These are phyloP conservation scores for Hexactinellida sp. DNA, from an alignment of 37 sponge, comb jelly and placozoan species.

Conservation along the genomic window DNA sequence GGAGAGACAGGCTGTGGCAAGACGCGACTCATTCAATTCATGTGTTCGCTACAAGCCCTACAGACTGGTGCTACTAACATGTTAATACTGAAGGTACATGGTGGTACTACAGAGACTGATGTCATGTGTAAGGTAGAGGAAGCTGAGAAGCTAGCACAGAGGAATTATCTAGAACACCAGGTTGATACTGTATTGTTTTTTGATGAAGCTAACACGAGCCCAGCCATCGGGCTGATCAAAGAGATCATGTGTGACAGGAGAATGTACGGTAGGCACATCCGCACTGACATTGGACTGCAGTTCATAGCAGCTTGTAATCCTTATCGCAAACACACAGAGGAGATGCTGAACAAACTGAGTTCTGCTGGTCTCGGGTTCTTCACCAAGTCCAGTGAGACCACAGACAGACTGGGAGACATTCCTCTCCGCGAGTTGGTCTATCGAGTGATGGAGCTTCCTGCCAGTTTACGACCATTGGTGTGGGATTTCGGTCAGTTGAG, in stretches of 20 bases:
- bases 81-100: constrained; percentile 65
- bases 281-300: constrained; percentile 37
- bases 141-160: constrained; percentile 40
- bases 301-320: constrained; percentile 98
- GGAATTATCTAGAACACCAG: constrained; percentile 17
- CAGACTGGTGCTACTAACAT: constrained; percentile 33
- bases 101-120: constrained; percentile 53
- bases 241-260: constrained; percentile 96
- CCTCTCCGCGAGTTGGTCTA: constrained; percentile 85
- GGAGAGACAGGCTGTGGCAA: constrained; percentile 99
- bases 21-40: constrained; percentile 77
- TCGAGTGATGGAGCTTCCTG: constrained; percentile 79
- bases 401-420: constrained; percentile 30
- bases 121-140: constrained; percentile 26
- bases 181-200: constrained; percentile 84
- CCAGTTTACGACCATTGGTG: constrained; percentile 72
- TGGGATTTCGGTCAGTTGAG: constrained; percentile 92
- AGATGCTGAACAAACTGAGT: constrained; percentile 16
- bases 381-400: background rate
- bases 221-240: constrained; percentile 83
- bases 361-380: constrained; percentile 13
- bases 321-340: constrained; percentile 29
- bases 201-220: constrained; percentile 99
- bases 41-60: constrained; percentile 56
- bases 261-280: constrained; percentile 55